Percentiles rank a stretch among this genome's conserved stretches.
These are phyloP conservation scores for Campopleginae sp. DNA, from an alignment of 2,888 invertebrate genomes.

Conservation along the genomic window DNA sequence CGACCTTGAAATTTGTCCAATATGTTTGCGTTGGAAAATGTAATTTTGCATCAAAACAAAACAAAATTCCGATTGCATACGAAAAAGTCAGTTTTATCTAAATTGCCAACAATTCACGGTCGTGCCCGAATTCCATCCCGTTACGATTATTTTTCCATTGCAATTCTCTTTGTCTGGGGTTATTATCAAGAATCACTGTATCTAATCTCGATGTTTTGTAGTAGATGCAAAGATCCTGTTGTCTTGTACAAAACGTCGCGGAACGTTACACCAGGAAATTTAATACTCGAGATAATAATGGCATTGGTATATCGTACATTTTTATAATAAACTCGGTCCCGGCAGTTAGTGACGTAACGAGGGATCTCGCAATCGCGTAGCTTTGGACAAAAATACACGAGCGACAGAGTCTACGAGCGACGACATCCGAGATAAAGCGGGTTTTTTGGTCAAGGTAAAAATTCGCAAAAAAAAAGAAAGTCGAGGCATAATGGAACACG, in stretches of 20 bases:
- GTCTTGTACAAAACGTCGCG: not conserved
- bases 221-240: not conserved
- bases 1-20: no score
- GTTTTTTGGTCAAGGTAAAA: constrained; percentile 58
- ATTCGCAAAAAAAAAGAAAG: not conserved
- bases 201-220: constrained; percentile 51
- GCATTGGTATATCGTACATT: not conserved
- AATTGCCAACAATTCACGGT: no score
- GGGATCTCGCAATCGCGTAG: constrained; percentile 38
- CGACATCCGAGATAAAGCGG: constrained; percentile 41
- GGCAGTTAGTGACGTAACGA: constrained; percentile 52
- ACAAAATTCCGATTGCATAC: no score
- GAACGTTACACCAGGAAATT: not conserved
- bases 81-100: no score
- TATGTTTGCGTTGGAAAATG: no score
- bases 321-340: constrained; percentile 9
- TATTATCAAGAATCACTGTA: not conserved
- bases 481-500: not conserved
- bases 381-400: constrained; percentile 50
- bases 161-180: no score
- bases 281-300: constrained; percentile 24
- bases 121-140: no score
- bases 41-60: no score
- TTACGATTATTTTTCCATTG: no score
- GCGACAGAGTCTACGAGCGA: constrained; percentile 21